These are phyloP conservation scores for Formicarius rufipectus DNA, from an alignment of 2,113 vertebrate genomes.

Conservation along the genomic window DNA sequence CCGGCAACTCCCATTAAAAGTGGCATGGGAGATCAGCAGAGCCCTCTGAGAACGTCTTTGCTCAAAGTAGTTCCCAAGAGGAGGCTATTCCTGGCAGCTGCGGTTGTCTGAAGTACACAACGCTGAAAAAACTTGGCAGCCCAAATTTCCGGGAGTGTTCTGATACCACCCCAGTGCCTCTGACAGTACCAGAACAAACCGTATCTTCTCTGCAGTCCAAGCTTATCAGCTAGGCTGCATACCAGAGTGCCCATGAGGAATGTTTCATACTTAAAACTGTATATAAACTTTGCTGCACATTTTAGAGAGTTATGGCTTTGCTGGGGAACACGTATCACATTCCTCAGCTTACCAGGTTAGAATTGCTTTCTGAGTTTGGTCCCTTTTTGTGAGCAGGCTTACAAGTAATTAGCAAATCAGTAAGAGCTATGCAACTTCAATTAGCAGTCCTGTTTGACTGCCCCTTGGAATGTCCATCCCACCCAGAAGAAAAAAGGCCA, in stretches of 20 bases:
- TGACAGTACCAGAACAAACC: background rate
- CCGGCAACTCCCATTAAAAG: background rate
- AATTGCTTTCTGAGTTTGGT: background rate
- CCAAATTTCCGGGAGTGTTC: background rate
- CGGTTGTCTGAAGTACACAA: background rate
- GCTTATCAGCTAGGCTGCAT: background rate
- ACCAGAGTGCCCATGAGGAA: background rate
- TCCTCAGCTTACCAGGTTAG: background rate
- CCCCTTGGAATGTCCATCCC: background rate
- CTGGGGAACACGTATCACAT: background rate
- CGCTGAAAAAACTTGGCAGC: background rate
- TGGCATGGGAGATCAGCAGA: background rate
- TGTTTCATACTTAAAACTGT: background rate
- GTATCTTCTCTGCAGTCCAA: background rate
- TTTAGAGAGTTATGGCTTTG: background rate
- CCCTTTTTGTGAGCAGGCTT: background rate
- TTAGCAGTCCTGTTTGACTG: background rate
- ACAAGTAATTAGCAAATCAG: background rate
- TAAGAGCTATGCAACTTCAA: background rate
- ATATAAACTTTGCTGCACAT: background rate
- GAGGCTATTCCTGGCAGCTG: background rate
- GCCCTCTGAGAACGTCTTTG: background rate
- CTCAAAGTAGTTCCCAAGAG: background rate
- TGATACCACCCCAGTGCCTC: background rate
- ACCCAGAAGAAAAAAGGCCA: background rate